Conservation (phyloP, 30 jellyfish, hydroid and myxozoan species). For the Turritopsis rubra region DNA sequence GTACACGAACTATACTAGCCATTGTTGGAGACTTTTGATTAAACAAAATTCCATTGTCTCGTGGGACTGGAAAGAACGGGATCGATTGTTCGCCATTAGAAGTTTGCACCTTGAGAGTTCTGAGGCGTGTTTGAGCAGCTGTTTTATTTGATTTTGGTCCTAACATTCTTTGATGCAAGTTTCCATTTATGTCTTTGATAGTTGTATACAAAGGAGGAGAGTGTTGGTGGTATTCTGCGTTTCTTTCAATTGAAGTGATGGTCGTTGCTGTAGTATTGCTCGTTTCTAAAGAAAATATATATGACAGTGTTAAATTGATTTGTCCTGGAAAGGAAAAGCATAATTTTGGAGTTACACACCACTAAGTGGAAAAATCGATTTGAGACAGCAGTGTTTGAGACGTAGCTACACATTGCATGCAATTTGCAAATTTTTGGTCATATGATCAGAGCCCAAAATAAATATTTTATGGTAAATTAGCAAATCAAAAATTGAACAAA, state of each 20-base stretch:
- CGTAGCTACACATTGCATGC: too few relatives aligned
- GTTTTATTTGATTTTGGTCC: neutral
- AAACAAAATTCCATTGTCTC: conserved; percentile 1
- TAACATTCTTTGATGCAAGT: neutral
- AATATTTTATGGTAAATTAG: too few relatives aligned
- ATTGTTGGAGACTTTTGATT: neutral
- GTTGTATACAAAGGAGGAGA: neutral
- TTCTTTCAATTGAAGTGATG: neutral
- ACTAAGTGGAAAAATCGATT: too few relatives aligned
- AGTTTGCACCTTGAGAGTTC: neutral
- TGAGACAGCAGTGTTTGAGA: too few relatives aligned
- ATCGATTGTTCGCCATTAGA: neutral
- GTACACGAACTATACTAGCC: conserved; percentile 15
- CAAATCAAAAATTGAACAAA: too few relatives aligned
- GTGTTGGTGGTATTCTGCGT: neutral
- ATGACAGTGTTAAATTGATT: too few relatives aligned
- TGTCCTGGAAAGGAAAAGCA: neutral
- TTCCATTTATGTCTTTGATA: neutral
- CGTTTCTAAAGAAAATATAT: neutral
- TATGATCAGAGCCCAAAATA: too few relatives aligned
- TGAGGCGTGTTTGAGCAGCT: neutral
- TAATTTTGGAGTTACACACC: neutral
- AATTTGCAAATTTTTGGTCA: too few relatives aligned
- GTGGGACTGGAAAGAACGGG: neutral
- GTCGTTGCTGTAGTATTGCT: neutral